phyloP scores from a whole-genome alignment of 2,797 vertebrate species.

The Benthosema pterotum region DNA sequence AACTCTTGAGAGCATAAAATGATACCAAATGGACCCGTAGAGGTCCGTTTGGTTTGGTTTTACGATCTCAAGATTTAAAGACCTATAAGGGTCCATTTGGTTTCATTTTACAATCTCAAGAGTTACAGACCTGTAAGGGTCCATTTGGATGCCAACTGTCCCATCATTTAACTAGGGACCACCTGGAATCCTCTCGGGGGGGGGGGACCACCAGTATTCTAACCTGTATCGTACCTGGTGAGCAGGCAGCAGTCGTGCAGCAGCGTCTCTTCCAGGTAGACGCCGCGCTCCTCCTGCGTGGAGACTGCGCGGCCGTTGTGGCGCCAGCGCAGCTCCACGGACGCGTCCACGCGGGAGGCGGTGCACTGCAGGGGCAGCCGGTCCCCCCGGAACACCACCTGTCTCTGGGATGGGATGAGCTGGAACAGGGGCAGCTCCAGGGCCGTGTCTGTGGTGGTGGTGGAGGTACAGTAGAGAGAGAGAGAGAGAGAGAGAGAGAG shows the following conservation, averaged over 20 bases:
- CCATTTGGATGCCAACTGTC: too few relatives aligned
- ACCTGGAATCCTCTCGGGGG: too few relatives aligned
- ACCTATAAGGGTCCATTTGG: too few relatives aligned
- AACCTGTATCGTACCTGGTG: slow-evolving; percentile 2
- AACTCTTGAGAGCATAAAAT: too few relatives aligned
- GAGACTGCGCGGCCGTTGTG: slow-evolving; percentile 76
- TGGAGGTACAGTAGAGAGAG: too few relatives aligned
- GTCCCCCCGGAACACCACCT: slow-evolving; percentile 90
- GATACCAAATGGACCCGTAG: too few relatives aligned
- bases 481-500: slow-evolving; percentile 5
- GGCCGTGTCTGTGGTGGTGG: slow-evolving; percentile 82
- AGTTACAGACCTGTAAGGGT: too few relatives aligned
- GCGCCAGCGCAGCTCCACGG: slow-evolving; percentile 83
- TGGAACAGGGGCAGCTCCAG: slow-evolving; percentile 90
- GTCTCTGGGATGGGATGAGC: slow-evolving; percentile 91
- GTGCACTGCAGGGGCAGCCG: slow-evolving; percentile 90
- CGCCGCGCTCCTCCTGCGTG: slow-evolving; percentile 82
- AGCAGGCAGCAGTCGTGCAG: slow-evolving; percentile 90
- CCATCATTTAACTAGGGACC: too few relatives aligned
- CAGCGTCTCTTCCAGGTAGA: slow-evolving; percentile 89
- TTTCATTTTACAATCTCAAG: too few relatives aligned
- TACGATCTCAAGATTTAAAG: too few relatives aligned
- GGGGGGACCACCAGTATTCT: too few relatives aligned
- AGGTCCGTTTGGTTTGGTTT: too few relatives aligned
- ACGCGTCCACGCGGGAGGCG: slow-evolving; percentile 83